phyloP scores from a whole-genome alignment of 2,888 invertebrate species.

The Asteroscopus sphinx region DNA sequence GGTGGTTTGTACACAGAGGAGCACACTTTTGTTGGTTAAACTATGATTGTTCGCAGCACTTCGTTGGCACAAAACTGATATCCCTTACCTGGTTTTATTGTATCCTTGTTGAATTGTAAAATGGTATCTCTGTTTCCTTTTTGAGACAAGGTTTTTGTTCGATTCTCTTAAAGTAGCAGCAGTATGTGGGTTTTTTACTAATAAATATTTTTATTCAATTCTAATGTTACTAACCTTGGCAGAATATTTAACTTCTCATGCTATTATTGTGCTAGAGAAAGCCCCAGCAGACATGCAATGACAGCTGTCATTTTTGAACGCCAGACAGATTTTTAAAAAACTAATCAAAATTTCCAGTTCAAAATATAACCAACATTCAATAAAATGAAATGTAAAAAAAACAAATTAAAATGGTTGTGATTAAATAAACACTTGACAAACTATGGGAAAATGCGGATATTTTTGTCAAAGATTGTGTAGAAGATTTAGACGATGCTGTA shows the following conservation, averaged over 20 bases:
- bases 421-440: conserved; percentile 10
- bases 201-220: too few relatives aligned
- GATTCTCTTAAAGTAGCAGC: too few relatives aligned
- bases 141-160: too few relatives aligned
- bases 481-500: conserved; percentile 16
- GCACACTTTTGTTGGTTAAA: too few relatives aligned
- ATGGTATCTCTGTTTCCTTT: too few relatives aligned
- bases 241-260: conserved; percentile 1
- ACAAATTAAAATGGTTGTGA: conserved; percentile 7
- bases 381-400: conserved; percentile 9
- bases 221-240: background rate
- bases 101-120: too few relatives aligned
- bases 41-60: too few relatives aligned
- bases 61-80: too few relatives aligned
- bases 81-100: too few relatives aligned
- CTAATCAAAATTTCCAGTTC: conserved; percentile 6
- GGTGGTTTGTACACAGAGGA: too few relatives aligned
- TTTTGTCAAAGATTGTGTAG: background rate
- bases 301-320: conserved; percentile 22
- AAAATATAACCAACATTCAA: background rate
- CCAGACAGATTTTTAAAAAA: conserved; percentile 1
- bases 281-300: background rate
- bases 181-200: too few relatives aligned
- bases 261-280: conserved; percentile 1
- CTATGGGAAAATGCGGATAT: conserved; percentile 13